These are phyloP conservation scores for Chaenocephalus aceratus DNA, from an alignment of 2,113 vertebrate genomes.

Conservation along the genomic window DNA sequence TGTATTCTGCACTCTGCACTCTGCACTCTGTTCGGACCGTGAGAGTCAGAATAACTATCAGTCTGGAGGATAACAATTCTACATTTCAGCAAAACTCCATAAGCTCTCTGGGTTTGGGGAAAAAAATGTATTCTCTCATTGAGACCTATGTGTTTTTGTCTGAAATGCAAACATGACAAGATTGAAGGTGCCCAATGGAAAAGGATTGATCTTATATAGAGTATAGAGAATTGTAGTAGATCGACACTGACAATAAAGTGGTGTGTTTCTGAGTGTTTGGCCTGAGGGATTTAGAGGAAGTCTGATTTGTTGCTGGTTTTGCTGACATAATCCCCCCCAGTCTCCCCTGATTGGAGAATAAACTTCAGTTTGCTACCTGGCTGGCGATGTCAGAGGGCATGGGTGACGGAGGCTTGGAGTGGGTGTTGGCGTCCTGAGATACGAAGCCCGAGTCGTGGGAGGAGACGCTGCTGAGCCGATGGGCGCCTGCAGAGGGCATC, in stretches of 20 bases:
- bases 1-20: constrained; percentile 21
- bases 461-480: constrained; percentile 97
- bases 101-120: constrained; percentile 9
- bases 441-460: constrained; percentile 98
- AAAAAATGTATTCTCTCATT: neutral
- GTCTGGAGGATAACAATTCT: constrained; percentile 47
- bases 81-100: constrained; percentile 27
- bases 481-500: constrained; percentile 87
- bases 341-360: constrained; percentile 12
- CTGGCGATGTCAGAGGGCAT: constrained; percentile 98
- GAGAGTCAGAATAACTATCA: constrained; percentile 53
- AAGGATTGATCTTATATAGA: constrained; percentile 16
- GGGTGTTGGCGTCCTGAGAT: constrained; percentile 93
- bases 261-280: neutral
- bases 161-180: constrained; percentile 34
- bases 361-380: constrained; percentile 86
- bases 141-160: neutral
- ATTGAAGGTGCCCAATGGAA: constrained; percentile 4
- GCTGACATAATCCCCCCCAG: neutral
- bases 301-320: constrained; percentile 12
- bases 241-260: constrained; percentile 24
- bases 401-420: constrained; percentile 97
- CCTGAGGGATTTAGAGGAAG: constrained; percentile 9
- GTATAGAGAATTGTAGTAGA: constrained; percentile 1
- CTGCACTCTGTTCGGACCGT: constrained; percentile 43